Evolutionary conservation across 2,797 vertebrate genomes (phyloP).

Genomic region (Megalops cyprinoides): DNA sequence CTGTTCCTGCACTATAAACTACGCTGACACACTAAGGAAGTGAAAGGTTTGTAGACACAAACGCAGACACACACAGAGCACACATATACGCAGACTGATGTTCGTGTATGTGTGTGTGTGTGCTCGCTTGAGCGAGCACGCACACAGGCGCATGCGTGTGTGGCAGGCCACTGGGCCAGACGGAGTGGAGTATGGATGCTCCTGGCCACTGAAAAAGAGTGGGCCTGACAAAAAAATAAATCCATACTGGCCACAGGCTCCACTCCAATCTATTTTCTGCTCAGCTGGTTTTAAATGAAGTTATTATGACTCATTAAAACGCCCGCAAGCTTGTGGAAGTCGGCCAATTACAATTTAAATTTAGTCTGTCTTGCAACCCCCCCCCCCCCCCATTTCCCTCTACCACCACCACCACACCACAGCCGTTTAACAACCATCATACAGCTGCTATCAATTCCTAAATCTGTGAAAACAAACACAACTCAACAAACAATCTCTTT

Average conservation of each 20-base stretch:
- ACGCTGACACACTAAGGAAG: neutral
- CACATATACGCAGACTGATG: conserved; percentile 14
- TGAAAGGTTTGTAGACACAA: conserved; percentile 32
- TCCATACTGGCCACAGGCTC: conserved; percentile 98
- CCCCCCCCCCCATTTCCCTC: neutral
- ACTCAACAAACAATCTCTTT: conserved; percentile 46
- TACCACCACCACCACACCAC: conserved; percentile 46
- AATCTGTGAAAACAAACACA: conserved; percentile 51
- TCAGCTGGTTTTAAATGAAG: conserved; percentile 99
- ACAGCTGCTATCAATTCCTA: conserved; percentile 57
- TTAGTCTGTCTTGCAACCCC: conserved; percentile 82
- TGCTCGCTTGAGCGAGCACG: neutral
- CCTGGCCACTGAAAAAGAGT: conserved; percentile 76
- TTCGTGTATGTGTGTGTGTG: conserved; percentile 27
- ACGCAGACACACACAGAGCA: conserved; percentile 31
- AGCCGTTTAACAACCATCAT: conserved; percentile 49
- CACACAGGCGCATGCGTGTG: neutral
- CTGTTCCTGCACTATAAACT: too few species aligned
- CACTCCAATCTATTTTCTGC: conserved; percentile 99
- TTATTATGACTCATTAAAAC: conserved; percentile 99
- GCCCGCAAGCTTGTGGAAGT: conserved; percentile 99
- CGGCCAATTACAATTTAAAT: conserved; percentile 99
- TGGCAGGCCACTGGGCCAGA: conserved; percentile 69
- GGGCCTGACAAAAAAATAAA: conserved; percentile 90
- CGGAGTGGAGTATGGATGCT: conserved; percentile 58